phyloP scores from a whole-genome alignment of 2,113 vertebrate species.

The Ailurus styani region DNA sequence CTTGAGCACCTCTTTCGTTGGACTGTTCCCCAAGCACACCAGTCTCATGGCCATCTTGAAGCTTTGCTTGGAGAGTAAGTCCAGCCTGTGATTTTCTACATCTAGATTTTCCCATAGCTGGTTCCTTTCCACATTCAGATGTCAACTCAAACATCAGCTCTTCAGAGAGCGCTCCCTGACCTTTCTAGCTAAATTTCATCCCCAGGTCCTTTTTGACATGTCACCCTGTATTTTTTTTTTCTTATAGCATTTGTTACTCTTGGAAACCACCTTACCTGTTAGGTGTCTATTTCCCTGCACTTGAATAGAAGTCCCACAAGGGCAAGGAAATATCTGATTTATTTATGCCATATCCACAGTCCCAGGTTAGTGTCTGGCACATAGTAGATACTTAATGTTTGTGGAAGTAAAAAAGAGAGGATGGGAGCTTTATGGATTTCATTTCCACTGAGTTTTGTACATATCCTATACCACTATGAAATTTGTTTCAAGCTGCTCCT shows the following conservation, averaged over 20 bases:
- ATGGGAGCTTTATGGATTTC: neutral
- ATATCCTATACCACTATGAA: neutral
- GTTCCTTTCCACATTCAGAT: neutral
- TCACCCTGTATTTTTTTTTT: neutral
- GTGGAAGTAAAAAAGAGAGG: neutral
- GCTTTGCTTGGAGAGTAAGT: neutral
- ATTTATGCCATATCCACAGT: neutral
- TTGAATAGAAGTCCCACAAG: neutral
- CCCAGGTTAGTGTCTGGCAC: neutral
- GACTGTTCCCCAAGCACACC: neutral
- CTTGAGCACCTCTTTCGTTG: neutral
- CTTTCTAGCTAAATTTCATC: neutral
- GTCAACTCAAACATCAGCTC: neutral
- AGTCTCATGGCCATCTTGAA: neutral
- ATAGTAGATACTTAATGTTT: neutral
- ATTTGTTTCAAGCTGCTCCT: neutral
- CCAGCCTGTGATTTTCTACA: fast-evolving
- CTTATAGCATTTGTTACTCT: neutral
- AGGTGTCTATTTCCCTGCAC: neutral
- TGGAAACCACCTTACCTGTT: neutral
- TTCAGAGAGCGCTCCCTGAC: neutral
- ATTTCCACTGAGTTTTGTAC: neutral
- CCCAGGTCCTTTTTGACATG: neutral
- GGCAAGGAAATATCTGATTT: neutral
- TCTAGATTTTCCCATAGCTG: neutral